Base-by-base conservation (phyloP, 2,888 invertebrate species). In the Plebejus melissa region DNA sequence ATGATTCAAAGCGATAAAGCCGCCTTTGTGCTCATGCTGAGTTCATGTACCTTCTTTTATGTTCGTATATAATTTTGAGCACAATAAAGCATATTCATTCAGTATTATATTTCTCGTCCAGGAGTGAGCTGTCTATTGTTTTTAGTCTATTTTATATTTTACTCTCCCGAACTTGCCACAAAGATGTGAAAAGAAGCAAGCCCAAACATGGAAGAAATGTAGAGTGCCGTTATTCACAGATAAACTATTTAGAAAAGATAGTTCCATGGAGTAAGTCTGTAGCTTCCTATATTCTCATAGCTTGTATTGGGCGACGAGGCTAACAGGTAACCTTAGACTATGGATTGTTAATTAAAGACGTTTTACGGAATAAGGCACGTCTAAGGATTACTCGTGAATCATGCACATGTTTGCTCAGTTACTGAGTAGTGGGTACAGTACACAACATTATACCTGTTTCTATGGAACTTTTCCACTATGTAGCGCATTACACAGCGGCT, bases 301-400 rank as follows among this genome's bases (percentile, higher is more conserved):
- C 36, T 22, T 22, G 41, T 41, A n/a, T 28, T 72, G 16, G n/a
- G 13, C 11, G 50, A 72, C 72, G 46, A 50, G 16, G 16, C 54
- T 72, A 72, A 72, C 50, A 28, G 6, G 72, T 54, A 72, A 72
- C 72, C 72, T 54, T 72, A 72, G 50, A 72, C 72, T 54, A 50
- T 54, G 72, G 72, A 72, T 72, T 16, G 72, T 72, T 72, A 72
- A 72, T 72, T 72, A 72, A 32, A 54, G 72, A 72, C 50, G 72
- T 50, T 72, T 72, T 72, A 72, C 72, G 72, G 72, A 72, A 72
- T 72, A 72, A 50, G 54, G 54, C 54, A 32, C 72, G 72, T 72
- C 28, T 72, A 71, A 71, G 72, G 72, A 72, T 72, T 72, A 54
- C 46, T 71, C 72, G 32, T 72, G 72, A 72, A 54, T 72, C 72